Base-by-base conservation (phyloP, 2,888 invertebrate genomes). In the Drosophila kuntzei region DNA sequence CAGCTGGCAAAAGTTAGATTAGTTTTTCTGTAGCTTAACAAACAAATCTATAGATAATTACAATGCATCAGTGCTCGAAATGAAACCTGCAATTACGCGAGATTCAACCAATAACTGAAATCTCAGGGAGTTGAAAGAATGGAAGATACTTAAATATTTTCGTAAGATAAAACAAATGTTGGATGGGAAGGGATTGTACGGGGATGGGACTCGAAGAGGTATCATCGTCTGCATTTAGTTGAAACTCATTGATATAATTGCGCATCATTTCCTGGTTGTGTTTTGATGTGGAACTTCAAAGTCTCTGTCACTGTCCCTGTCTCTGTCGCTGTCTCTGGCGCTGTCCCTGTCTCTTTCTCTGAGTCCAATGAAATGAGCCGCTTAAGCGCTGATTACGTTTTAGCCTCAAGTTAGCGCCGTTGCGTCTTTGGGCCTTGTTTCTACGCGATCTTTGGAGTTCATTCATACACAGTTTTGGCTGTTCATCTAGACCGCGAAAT, bases 201-300 rank as follows among this genome's bases (percentile, higher is more conserved):
- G 25, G 29, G 4, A 36, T 20, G 53, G 37, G n/a, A 27, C 14
- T 47, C 16, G 49, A 8, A 20, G 49, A 36, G 14, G 54, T 53
- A 36, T 62, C 69, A 63, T 64, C 61, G 63, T 76, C 71, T 65
- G 57, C 59, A 76, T 69, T 75, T 79, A 81, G 81, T 75, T 71
- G 80, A 79, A 78, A 74, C 73, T 79, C 89, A 91, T 90, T 90
- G 90, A 89, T 90, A 91, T 92, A 92, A 92, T 92, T 91, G 89
- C 89, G 55, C 78, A 87, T 90, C 92, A 92, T 92, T 92, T 92
- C 92, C 92, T 92, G 92, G 90, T 89, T 90, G 65, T 73, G 61
- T 82, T 84, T 54, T 82, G 77, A 89, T 87, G 80, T 87, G 74
- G 79, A 85, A 81, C 79, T 73, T 63, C 63, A 59, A 67, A 76